phyloP scores from a whole-genome alignment of 2,113 vertebrate genomes.

The Rattus rattus region DNA sequence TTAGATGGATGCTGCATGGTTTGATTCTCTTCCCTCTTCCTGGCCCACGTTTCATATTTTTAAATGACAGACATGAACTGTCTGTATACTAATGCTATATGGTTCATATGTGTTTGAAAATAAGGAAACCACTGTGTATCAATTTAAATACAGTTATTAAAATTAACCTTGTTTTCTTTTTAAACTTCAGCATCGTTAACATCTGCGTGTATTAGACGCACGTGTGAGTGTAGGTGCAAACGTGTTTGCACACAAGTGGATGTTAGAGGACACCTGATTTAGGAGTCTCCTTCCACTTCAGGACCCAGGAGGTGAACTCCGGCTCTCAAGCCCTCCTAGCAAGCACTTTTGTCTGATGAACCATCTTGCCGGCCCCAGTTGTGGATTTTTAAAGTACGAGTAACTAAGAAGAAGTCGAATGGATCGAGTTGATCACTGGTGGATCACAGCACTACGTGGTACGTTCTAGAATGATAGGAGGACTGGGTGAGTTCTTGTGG shows the following conservation, averaged over 20 bases:
- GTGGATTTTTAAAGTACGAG: neutral
- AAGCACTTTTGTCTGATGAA: neutral
- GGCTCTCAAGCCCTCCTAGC: neutral
- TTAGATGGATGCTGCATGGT: neutral
- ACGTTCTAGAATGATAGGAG: neutral
- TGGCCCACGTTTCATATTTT: neutral
- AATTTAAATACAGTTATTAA: neutral
- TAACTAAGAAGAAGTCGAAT: constrained; percentile 37
- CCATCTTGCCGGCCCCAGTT: too few relatives aligned
- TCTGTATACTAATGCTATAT: neutral
- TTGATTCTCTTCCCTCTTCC: neutral
- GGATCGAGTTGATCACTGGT: too few relatives aligned
- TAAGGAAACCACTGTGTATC: neutral
- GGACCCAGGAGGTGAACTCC: neutral
- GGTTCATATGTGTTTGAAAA: neutral
- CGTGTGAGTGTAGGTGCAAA: too few relatives aligned
- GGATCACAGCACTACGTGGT: fast-evolving
- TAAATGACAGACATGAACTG: neutral
- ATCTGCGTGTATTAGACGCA: neutral
- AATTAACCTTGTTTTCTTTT: neutral
- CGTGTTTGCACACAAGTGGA: neutral
- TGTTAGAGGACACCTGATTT: neutral
- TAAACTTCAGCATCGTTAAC: neutral
- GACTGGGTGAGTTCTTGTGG: neutral
- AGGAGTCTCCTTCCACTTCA: neutral